These are phyloP conservation scores for Chrysomela aeneicollis DNA, from an alignment of 2,888 invertebrate species.

Conservation along the genomic window DNA sequence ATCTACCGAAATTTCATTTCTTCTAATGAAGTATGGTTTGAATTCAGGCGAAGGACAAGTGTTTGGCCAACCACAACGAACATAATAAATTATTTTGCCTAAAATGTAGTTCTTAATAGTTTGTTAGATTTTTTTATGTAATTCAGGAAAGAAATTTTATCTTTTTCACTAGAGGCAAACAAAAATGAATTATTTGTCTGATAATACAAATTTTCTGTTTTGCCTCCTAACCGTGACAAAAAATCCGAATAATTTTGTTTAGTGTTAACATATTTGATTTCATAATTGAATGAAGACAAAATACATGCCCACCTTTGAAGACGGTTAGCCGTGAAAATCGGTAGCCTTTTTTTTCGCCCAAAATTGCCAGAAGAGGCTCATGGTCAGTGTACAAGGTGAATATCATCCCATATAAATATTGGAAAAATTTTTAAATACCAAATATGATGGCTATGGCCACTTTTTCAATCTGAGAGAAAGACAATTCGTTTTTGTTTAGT, in stretches of 20 bases:
- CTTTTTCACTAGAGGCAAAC: not conserved
- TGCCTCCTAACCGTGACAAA: not conserved
- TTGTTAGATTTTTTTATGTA: not conserved
- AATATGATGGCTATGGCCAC: no score
- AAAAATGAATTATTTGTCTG: not conserved
- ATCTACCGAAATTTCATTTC: conserved; percentile 1
- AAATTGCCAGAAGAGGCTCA: conserved; percentile 11
- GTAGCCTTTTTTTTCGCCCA: conserved; percentile 10
- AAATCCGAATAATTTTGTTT: not conserved
- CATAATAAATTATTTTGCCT: not conserved
- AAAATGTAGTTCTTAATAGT: not conserved
- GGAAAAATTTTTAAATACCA: no score
- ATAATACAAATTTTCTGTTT: not conserved
- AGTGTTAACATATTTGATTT: no score
- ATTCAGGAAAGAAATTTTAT: not conserved
- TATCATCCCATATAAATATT: conserved; percentile 20
- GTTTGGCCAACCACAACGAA: conserved; percentile 1
- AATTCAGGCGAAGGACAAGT: not conserved
- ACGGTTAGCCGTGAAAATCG: conserved; percentile 13
- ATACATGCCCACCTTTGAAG: conserved; percentile 7
- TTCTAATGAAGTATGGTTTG: not conserved
- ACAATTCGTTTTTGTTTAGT: not conserved
- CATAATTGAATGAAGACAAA: no score
- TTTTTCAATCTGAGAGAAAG: conserved; percentile 3
- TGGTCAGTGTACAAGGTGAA: conserved; percentile 14